Evolutionary conservation across 2,888 invertebrate species (phyloP).

Genomic region (Anthoptus insignis): DNA sequence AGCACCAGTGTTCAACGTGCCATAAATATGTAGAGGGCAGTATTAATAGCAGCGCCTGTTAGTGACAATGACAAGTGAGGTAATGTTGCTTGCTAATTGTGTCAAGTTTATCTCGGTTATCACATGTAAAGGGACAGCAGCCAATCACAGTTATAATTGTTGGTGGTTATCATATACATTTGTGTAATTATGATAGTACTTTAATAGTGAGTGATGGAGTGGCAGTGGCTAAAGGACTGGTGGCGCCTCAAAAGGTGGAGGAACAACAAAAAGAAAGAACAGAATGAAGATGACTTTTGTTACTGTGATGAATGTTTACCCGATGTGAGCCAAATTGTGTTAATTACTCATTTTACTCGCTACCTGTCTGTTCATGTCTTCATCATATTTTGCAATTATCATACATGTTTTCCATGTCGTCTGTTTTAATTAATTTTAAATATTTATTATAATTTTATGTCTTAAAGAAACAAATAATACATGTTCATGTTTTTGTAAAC

Average conservation of each 20-base stretch:
- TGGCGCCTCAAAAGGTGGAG: conserved; percentile 92
- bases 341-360: conserved; percentile 25
- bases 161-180: conserved; percentile 63
- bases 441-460: background rate
- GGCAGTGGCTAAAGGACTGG: conserved; percentile 94
- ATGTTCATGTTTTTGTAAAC: conserved; percentile 5
- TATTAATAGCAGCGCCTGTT: conserved; percentile 62
- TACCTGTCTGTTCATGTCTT: conserved; percentile 3
- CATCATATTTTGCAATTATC: conserved; percentile 2
- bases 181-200: conserved; percentile 64
- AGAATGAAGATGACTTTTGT: conserved; percentile 89
- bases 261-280: conserved; percentile 83
- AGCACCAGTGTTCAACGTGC: conserved; percentile 41
- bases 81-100: conserved; percentile 71
- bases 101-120: conserved; percentile 82
- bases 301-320: conserved; percentile 92
- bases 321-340: conserved; percentile 73
- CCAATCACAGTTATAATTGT: conserved; percentile 72
- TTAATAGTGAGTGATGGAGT: conserved; percentile 87
- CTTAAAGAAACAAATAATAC: background rate
- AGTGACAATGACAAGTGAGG: conserved; percentile 78
- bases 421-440: background rate
- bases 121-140: conserved; percentile 62
- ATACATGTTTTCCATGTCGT: background rate
- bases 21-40: conserved; percentile 53